Base-by-base conservation (phyloP, 1,140 invertebrate species). In the Drosophila ananassae region DNA sequence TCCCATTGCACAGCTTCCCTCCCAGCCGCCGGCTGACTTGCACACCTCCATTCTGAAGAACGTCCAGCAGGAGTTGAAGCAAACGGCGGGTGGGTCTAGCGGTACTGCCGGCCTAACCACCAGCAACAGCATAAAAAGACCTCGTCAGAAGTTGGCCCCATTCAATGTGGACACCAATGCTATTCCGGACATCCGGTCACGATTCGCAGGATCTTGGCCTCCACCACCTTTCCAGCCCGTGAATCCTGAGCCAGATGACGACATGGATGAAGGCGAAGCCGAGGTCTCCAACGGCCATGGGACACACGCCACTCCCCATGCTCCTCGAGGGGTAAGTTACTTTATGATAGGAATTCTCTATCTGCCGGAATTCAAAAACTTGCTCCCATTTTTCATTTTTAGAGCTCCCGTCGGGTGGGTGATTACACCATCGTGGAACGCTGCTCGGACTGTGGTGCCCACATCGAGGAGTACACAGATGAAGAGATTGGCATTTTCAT, bases 401-500 rank as follows among this genome's bases (percentile, higher is more conserved):
- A 95, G 84, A 96, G 95, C 66, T 92, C 93, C 10, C 94, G 94
- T 54, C 92, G 95, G 9, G 94, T 95, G 50, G 95, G 95, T 0
- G 95, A 96, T 55, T 95, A 96, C 57, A 95, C 95, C 64, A 93
- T 95, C 50, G 94, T 94, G 68, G 94, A 96, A 50, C 93, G 95
- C 91, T 95, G 92, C 85, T 94, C 95, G 2, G 96, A 98, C 90
- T 98, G 97, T 92, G 97, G 97, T 44, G 94, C 94, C 56, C 90
- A 95, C 1, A 94, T 96, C 75, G 98, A 99, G 93, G 96, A 98
- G 87, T 99, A 99, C 92, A 98, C 96, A 74, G 98, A 99, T 92
- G 98, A 99, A 92, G 98, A 99, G 91, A 93, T 99, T 37, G 98
- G 98, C 1, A 93, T 99, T 24, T 97, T 98, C 89, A 97, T 99